phyloP scores from a whole-genome alignment of 2,113 vertebrate species.

The Hypocryptadius cinnamomeus region DNA sequence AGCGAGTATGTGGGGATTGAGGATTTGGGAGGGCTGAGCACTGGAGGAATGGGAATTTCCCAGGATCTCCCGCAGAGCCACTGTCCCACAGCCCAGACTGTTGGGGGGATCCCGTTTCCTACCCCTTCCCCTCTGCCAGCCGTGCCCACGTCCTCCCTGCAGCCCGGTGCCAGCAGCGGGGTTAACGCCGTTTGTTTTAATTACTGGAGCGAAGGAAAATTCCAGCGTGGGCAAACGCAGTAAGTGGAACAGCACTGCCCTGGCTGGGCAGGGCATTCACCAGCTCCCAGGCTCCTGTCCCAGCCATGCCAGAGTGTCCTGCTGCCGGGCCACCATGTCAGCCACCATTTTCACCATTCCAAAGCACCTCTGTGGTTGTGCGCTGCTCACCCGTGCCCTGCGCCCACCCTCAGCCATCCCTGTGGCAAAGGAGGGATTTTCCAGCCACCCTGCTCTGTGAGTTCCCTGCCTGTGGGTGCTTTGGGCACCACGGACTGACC shows the following conservation, averaged over 20 bases:
- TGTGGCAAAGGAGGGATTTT: fast-evolving
- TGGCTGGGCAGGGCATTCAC: background rate
- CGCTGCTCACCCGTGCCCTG: background rate
- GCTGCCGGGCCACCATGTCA: fast-evolving
- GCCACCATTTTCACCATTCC: background rate
- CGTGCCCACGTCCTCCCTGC: fast-evolving
- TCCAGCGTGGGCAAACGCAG: background rate
- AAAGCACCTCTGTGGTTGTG: fast-evolving
- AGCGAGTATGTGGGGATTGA: fast-evolving
- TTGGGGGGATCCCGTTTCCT: fast-evolving
- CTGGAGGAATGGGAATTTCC: background rate
- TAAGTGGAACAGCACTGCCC: background rate
- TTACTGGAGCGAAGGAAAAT: slow-evolving; percentile 4
- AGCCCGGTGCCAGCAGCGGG: background rate
- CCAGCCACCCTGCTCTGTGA: fast-evolving
- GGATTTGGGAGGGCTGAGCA: background rate
- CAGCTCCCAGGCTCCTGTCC: background rate
- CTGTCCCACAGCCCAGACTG: fast-evolving
- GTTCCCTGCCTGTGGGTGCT: background rate
- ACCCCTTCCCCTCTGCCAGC: background rate
- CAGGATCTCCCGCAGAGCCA: background rate
- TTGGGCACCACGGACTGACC: background rate
- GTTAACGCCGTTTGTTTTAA: background rate
- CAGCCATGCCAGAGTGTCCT: background rate
- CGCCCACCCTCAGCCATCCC: background rate